Conservation (phyloP, 2,888 invertebrate genomes). For the Hermaeophaga mercurialis region DNA sequence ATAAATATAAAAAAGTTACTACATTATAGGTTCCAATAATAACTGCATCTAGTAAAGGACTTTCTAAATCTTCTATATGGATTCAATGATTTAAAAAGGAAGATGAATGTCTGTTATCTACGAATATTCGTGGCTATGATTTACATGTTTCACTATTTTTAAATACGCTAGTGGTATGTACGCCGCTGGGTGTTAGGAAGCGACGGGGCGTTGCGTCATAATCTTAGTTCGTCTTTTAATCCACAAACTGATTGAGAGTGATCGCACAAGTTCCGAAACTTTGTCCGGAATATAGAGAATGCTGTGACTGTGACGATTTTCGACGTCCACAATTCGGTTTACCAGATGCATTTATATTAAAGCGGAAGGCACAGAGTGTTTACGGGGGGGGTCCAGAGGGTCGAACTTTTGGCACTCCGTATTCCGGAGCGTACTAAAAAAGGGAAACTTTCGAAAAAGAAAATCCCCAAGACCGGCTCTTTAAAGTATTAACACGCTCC, state of each 20-base stretch:
- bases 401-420: constrained; percentile 20
- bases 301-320: constrained; percentile 1
- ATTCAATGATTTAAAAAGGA: too few relatives aligned
- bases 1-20: too few relatives aligned
- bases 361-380: constrained; percentile 11
- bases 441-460: constrained; percentile 17
- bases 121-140: too few relatives aligned
- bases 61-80: too few relatives aligned
- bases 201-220: constrained; percentile 2
- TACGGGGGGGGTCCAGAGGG: constrained; percentile 11
- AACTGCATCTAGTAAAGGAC: too few relatives aligned
- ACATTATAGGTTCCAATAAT: too few relatives aligned
- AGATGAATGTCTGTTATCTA: too few relatives aligned
- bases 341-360: constrained; percentile 8
- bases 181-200: background rate
- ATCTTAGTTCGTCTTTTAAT: constrained; percentile 12
- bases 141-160: too few relatives aligned
- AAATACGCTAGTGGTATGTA: background rate
- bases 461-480: constrained; percentile 16
- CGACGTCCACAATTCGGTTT: constrained; percentile 6
- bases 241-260: constrained; percentile 13
- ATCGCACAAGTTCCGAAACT: constrained; percentile 2
- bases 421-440: constrained; percentile 15
- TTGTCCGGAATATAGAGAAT: constrained; percentile 5
- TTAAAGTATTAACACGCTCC: constrained; percentile 16